Evolutionary conservation across 2,888 invertebrate species (phyloP).

Genomic region (Chalcis sispes): DNA sequence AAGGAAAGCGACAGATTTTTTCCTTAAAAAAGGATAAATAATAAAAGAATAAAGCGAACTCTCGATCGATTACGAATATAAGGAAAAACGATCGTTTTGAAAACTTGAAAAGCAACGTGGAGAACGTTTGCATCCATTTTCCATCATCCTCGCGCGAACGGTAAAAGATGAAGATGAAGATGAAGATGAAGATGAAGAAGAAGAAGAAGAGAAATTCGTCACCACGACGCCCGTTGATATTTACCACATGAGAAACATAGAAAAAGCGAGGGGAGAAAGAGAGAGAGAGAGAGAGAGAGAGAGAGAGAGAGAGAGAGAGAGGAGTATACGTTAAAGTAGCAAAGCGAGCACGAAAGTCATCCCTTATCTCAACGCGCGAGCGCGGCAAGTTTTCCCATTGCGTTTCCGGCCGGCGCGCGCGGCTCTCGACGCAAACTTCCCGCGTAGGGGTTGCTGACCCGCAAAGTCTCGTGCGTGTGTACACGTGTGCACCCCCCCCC

Average conservation of each 20-base stretch:
- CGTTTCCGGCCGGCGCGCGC: background rate
- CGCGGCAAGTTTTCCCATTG: slow-evolving; percentile 28
- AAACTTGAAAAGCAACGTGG: background rate
- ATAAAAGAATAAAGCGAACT: background rate
- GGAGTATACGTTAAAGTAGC: background rate
- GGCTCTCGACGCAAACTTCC: background rate
- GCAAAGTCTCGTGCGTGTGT: background rate
- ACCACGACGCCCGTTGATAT: background rate
- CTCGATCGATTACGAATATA: no score
- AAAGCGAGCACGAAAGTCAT: slow-evolving; percentile 12
- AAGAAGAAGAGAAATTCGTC: slow-evolving; percentile 30
- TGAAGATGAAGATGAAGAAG: slow-evolving; percentile 13
- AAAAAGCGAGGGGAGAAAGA: no score
- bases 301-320: background rate
- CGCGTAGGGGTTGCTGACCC: slow-evolving; percentile 23
- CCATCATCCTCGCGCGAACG: background rate
- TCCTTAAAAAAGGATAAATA: background rate
- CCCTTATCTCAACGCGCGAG: slow-evolving; percentile 9
- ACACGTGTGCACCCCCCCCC: no score
- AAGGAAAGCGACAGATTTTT: slow-evolving; percentile 4
- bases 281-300: background rate
- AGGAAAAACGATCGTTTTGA: background rate
- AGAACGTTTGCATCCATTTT: slow-evolving; percentile 26
- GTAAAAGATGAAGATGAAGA: slow-evolving; percentile 16
- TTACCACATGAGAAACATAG: background rate